Evolutionary conservation across 2,888 invertebrate species (phyloP).

Genomic region (Drosophila birchii): DNA sequence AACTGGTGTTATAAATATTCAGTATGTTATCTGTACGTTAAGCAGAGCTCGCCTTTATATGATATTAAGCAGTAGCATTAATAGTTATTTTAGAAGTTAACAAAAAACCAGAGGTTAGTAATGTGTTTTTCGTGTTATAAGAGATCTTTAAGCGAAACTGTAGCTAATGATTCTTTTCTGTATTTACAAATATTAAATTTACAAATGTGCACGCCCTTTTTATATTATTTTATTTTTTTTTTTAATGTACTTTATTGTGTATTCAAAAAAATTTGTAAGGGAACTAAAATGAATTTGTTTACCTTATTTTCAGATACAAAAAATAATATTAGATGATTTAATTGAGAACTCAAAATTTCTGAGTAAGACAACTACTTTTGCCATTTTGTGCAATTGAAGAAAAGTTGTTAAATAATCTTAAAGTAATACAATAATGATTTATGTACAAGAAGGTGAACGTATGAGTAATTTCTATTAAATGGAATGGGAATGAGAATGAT

Average conservation of each 20-base stretch:
- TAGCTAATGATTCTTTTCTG: not conserved
- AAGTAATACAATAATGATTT: too few species aligned
- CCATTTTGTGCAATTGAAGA: not conserved
- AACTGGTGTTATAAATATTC: not conserved
- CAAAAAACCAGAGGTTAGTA: not conserved
- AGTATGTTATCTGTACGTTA: conserved; percentile 18
- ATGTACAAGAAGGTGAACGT: not conserved
- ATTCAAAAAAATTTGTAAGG: not conserved
- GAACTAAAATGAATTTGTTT: not conserved
- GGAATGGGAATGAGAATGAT: not conserved
- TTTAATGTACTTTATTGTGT: not conserved
- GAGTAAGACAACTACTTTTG: not conserved
- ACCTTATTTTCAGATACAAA: too few species aligned
- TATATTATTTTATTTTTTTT: not conserved
- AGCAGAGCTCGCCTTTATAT: conserved; percentile 45
- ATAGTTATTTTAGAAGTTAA: not conserved
- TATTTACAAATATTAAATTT: not conserved
- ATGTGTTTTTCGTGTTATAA: not conserved
- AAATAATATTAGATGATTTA: not conserved
- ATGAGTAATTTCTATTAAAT: not conserved
- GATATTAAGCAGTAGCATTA: conserved; percentile 12
- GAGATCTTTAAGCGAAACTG: not conserved
- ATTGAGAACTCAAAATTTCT: not conserved
- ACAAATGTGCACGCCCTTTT: not conserved
- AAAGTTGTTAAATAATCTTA: not conserved